These are phyloP conservation scores for Euplexia lucipara DNA, from an alignment of 2,888 invertebrate species.

Conservation along the genomic window DNA sequence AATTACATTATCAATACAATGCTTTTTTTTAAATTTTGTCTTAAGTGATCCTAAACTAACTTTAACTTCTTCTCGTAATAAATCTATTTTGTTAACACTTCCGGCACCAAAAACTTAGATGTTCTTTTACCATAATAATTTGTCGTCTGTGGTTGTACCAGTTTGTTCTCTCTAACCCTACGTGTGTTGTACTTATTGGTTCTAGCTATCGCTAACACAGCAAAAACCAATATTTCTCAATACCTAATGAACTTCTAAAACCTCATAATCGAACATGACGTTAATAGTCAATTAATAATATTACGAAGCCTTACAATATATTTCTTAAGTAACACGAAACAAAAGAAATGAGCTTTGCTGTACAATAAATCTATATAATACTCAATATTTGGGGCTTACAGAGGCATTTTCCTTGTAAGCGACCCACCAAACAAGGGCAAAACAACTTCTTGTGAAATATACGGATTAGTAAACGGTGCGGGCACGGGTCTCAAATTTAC, in stretches of 20 bases:
- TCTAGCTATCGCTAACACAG: background rate
- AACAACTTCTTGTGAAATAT: constrained; percentile 42
- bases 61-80: too few relatives aligned
- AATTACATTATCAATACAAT: too few relatives aligned
- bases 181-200: too few relatives aligned
- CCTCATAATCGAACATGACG: constrained; percentile 39
- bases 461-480: constrained; percentile 11
- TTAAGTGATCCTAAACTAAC: too few relatives aligned
- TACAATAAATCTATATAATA: constrained; percentile 70
- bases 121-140: too few relatives aligned
- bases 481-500: background rate
- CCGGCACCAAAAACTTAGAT: too few relatives aligned
- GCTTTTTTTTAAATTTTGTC: too few relatives aligned
- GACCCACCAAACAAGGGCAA: constrained; percentile 53
- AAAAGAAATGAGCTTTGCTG: constrained; percentile 58
- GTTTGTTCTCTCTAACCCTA: too few relatives aligned
- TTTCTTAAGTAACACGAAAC: constrained; percentile 54
- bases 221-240: constrained; percentile 12
- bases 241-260: constrained; percentile 26
- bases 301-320: constrained; percentile 49
- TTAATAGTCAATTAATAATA: constrained; percentile 59
- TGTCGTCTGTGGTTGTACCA: too few relatives aligned
- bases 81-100: too few relatives aligned
- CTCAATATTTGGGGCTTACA: constrained; percentile 66
- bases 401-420: constrained; percentile 60